Conservation (phyloP, 2,888 invertebrate species). For the Azorinus chamasolen region DNA sequence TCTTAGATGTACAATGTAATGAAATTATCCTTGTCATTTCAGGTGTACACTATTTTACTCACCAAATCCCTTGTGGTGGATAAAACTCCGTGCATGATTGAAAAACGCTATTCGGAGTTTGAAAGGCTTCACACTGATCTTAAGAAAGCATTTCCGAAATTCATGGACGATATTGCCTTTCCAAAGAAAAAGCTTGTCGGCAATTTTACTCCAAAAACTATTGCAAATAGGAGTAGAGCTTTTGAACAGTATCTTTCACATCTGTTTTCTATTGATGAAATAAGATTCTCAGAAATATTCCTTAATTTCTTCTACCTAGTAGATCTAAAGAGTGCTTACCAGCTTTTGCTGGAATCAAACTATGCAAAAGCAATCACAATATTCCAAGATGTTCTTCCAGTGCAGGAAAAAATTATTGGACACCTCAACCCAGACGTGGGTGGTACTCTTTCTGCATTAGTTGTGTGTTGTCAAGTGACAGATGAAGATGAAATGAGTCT, state of each 20-base stretch:
- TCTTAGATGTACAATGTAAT: too few relatives aligned
- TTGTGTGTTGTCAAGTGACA: constrained; percentile 78
- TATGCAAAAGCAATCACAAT: constrained; percentile 81
- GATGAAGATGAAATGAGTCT: constrained; percentile 80
- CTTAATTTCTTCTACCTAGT: constrained; percentile 83
- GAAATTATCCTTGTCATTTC: constrained; percentile 60
- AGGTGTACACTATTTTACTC: constrained; percentile 81
- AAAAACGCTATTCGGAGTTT: constrained; percentile 86
- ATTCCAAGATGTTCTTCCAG: constrained; percentile 82
- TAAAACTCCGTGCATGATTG: constrained; percentile 80
- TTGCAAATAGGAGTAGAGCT: constrained; percentile 84
- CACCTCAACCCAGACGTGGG: constrained; percentile 76
- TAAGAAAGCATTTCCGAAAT: constrained; percentile 77
- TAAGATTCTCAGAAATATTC: constrained; percentile 83
- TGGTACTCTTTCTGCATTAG: constrained; percentile 82
- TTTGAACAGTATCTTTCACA: constrained; percentile 86
- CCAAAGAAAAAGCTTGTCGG: constrained; percentile 86
- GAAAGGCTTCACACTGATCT: constrained; percentile 82
- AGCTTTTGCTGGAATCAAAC: constrained; percentile 74
- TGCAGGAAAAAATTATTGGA: constrained; percentile 84
- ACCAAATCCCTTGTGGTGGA: constrained; percentile 74
- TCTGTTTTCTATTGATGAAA: constrained; percentile 80
- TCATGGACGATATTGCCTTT: constrained; percentile 84
- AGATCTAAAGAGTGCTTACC: constrained; percentile 81
- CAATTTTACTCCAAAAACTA: constrained; percentile 86